phyloP scores from a whole-genome alignment of 2,797 vertebrate species.

The Uromys caudimaculatus region DNA sequence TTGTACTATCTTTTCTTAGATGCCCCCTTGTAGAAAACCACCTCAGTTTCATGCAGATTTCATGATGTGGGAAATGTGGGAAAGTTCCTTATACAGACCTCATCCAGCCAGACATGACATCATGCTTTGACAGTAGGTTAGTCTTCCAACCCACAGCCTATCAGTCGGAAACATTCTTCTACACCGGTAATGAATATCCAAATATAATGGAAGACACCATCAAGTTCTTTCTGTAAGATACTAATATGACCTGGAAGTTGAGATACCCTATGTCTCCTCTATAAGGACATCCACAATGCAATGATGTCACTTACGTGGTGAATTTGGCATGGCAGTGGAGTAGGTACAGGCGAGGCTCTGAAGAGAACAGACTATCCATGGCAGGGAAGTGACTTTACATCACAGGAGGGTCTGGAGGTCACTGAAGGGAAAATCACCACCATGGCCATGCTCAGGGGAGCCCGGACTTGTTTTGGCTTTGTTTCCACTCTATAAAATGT shows the following conservation, averaged over 20 bases:
- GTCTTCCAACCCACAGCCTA: constrained; percentile 15
- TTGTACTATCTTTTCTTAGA: neutral
- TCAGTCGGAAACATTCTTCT: neutral
- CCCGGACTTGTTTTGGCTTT: neutral
- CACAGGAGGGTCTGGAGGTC: neutral
- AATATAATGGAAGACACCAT: neutral
- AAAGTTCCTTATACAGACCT: neutral
- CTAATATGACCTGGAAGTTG: neutral
- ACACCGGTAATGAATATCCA: neutral
- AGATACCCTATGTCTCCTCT: neutral
- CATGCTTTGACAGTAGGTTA: neutral
- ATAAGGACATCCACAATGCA: neutral
- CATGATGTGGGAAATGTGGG: neutral
- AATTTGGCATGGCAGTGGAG: neutral
- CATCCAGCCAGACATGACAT: neutral
- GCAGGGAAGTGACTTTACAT: neutral
- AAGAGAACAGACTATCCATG: neutral
- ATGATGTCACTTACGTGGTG: neutral
- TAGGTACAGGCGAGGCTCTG: neutral
- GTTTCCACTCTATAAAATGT: neutral
- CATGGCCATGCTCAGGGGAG: neutral
- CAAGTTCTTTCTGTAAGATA: constrained; percentile 11
- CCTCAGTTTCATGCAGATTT: neutral
- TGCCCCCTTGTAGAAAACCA: neutral
- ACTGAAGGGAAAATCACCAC: neutral